Percentiles rank a stretch among this genome's conserved stretches.
Evolutionary conservation across 2,113 vertebrate genomes (phyloP).

Genomic region (Polypterus senegalus): DNA sequence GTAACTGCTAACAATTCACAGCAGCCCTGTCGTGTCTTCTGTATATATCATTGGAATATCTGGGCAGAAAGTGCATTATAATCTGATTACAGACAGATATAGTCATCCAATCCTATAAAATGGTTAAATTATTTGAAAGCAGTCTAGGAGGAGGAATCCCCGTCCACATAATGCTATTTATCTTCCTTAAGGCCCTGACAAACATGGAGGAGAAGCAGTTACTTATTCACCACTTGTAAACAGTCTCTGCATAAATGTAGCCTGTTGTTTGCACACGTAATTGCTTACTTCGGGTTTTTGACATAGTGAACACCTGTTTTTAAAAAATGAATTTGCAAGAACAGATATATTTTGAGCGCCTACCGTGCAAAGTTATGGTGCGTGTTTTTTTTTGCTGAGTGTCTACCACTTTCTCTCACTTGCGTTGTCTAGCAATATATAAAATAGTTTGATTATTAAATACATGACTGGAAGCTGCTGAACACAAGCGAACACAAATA

Average conservation of each 20-base stretch:
- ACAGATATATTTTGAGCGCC: no score
- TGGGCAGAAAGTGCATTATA: no score
- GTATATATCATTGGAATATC: no score
- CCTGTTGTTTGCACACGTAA: background rate
- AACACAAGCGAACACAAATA: no score
- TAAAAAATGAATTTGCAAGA: background rate
- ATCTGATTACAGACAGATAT: background rate
- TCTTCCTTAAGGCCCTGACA: background rate
- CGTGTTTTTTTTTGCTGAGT: no score
- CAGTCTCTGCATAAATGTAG: background rate
- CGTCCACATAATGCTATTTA: background rate
- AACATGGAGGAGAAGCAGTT: background rate
- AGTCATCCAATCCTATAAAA: background rate
- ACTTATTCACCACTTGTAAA: background rate
- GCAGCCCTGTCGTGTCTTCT: no score
- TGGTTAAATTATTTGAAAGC: background rate
- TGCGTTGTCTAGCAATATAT: no score
- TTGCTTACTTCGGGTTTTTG: background rate
- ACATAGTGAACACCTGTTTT: background rate
- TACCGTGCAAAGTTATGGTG: no score
- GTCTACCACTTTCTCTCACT: no score
- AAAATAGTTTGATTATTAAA: no score
- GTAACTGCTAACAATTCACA: no score
- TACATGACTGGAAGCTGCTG: no score
- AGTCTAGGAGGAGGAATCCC: background rate